Percentiles rank a stretch among this genome's conserved stretches.
Evolutionary conservation across 2,113 vertebrate species (phyloP).

Genomic region (Rhinichthys klamathensis): DNA sequence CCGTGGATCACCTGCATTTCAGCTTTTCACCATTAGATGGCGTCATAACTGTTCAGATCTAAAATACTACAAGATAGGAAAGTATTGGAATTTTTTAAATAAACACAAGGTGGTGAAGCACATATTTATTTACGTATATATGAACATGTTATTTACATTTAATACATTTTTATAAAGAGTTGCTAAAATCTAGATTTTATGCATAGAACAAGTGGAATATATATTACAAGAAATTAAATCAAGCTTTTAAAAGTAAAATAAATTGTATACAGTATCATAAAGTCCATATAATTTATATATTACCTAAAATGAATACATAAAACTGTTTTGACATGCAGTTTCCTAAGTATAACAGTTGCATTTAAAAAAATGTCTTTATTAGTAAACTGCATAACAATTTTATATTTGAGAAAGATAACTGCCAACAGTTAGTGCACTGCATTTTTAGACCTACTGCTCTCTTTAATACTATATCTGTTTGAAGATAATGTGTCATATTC

Average conservation of each 20-base stretch:
- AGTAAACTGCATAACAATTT: conserved; percentile 19
- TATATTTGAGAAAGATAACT: background rate
- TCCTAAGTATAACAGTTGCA: background rate
- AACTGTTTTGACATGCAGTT: conserved; percentile 19
- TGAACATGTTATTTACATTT: conserved; percentile 15
- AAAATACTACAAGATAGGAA: background rate
- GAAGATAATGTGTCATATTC: background rate
- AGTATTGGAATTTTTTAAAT: background rate
- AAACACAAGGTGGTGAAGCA: conserved; percentile 23
- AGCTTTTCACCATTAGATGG: background rate
- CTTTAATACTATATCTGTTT: background rate
- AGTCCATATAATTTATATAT: background rate
- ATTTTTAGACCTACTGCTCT: background rate
- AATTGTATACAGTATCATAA: background rate
- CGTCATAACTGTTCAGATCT: background rate
- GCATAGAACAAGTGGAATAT: background rate
- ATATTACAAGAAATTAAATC: background rate
- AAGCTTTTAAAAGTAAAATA: background rate
- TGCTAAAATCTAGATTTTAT: conserved; percentile 7
- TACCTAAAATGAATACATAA: background rate
- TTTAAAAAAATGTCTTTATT: background rate
- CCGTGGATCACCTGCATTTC: background rate
- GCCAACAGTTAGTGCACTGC: background rate
- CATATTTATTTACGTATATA: conserved; percentile 15
- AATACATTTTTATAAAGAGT: conserved; percentile 24